Percentiles rank a stretch among this genome's conserved stretches.
phyloP scores from a whole-genome alignment of 2,113 vertebrate species.

The Psettodes erumei region DNA sequence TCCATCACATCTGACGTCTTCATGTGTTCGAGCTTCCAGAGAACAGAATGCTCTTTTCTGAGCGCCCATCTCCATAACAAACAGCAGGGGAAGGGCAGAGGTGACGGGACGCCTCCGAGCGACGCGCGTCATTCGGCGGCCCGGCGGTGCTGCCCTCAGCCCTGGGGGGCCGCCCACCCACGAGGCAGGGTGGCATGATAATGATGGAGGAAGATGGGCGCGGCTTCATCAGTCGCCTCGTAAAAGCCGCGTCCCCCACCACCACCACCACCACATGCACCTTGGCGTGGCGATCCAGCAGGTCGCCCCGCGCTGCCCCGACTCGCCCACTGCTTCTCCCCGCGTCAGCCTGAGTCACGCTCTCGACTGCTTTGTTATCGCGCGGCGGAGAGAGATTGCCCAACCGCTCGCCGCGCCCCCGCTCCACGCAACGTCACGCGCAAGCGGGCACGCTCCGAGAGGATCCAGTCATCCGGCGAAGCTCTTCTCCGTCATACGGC shows the following conservation, averaged over 20 bases:
- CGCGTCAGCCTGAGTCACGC: slow-evolving; percentile 53
- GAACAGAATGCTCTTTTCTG: slow-evolving; percentile 27
- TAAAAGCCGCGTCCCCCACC: too few species aligned
- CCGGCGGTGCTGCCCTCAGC: slow-evolving; percentile 38
- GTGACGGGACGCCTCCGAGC: slow-evolving; percentile 50
- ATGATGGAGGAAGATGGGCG: slow-evolving; percentile 23
- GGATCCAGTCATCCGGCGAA: too few species aligned
- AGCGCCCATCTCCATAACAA: slow-evolving; percentile 35
- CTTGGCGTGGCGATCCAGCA: too few species aligned
- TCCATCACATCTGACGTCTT: slow-evolving; percentile 17
- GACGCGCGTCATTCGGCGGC: slow-evolving; percentile 52
- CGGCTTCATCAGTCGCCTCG: too few species aligned
- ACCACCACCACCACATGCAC: too few species aligned
- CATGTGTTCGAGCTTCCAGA: slow-evolving; percentile 4
- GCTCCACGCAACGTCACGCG: too few species aligned
- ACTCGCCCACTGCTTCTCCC: slow-evolving; percentile 51
- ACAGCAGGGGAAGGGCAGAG: slow-evolving; percentile 22
- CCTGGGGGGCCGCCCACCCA: slow-evolving; percentile 52
- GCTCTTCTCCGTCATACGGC: too few species aligned
- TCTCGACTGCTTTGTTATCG: slow-evolving; percentile 3
- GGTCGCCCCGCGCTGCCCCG: too few species aligned
- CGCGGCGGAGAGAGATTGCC: background rate
- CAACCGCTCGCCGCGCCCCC: slow-evolving; percentile 42
- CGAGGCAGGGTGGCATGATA: slow-evolving; percentile 27
- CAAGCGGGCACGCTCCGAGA: too few species aligned